Base-by-base conservation (phyloP, 92 coral and sea anemone genomes). In the Paramuricea clavata region DNA sequence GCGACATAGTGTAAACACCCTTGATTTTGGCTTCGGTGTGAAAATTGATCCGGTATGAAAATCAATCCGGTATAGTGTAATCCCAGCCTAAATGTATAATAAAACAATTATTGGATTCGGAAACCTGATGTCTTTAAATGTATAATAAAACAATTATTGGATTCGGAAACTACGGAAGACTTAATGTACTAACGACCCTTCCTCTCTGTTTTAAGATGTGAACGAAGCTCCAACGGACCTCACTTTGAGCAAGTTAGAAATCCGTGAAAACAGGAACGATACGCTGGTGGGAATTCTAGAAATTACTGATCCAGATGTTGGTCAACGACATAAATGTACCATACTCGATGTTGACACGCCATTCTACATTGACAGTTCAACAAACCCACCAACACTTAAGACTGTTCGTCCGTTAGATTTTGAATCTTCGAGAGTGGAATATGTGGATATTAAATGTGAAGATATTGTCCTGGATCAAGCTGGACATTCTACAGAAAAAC, bases 201-300 rank as follows among this genome's bases (percentile, higher is more conserved):
- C n/a, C n/a, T n/a, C n/a, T n/a, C n/a, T n/a, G n/a, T n/a, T n/a
- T n/a, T 69, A 82, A 95, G 99, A 96, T 83, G 90, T 83, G 16
- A 96, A 96, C 73, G 99, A 96, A 85, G 82, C 74, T 0, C 93
- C 95, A 10, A 87, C 95, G 64, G 80, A 83, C 35, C 81, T 96
- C 76, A 49, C n/a, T 0, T 74, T 93, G 81, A 81, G 75, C 79
- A 79, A 84, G 36, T 52, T 44, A 0, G 42, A 80, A 13, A 89
- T 93, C 44, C 62, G 35, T 50, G 99, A 96, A 67, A 96, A 96
- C 85, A 78, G 43, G 75, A 86, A 89, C 22, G 80, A 91, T 39
- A 62, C 91, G 22, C 11, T 85, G 69, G 88, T 96, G 52, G 99
- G 96, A 5, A 52, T 70, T 26, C 81, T 96, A 25, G 64, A 82